Base-by-base conservation (phyloP, 2,113 vertebrate genomes). In the Periophthalmodon schlosseri region DNA sequence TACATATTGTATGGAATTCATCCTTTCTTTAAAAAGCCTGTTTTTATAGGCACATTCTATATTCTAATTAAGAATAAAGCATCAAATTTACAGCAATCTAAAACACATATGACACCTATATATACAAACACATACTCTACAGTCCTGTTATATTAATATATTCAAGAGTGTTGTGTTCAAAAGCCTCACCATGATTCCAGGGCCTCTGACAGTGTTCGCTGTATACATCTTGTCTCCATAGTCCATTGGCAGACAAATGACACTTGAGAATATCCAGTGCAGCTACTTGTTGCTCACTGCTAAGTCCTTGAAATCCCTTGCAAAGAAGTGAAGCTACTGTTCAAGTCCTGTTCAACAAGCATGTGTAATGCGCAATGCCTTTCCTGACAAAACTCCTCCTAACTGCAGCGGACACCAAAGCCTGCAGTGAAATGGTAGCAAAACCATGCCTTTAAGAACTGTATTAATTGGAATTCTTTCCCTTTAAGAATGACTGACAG, bases 401-500 rank as follows among this genome's bases (percentile, higher is more conserved):
- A 81, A 87, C 82, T 57, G 74, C 84, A 72, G 70, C 68, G 74
- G 84, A 89, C 84, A 83, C 56, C 83, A 81, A 81, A 82, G 85
- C 84, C 88, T 88, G 87, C 70, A n/a, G 91, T 91, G 88, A 91
- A 93, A 90, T 93, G 84, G 82, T 90, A 90, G 92, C 90, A 91
- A 94, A 93, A 93, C 89, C 92, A 88, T 89, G 94, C 94, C 92
- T 96, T 95, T 96, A 92, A 92, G 87, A 89, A 94, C 93, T 94
- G 95, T 95, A 95, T 95, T 96, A 95, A 94, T 95, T 93, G 93
- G 93, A 92, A 92, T 95, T 94, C 95, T 95, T 91, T 93, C 95
- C 95, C 92, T 94, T 95, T 96, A 96, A 96, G 95, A 95, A 95
- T 97, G 96, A 97, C 94, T 96, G 96, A 95, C 96, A 95, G 94